Evolutionary conservation across 2,888 invertebrate species (phyloP).

Genomic region (Nezara viridula): DNA sequence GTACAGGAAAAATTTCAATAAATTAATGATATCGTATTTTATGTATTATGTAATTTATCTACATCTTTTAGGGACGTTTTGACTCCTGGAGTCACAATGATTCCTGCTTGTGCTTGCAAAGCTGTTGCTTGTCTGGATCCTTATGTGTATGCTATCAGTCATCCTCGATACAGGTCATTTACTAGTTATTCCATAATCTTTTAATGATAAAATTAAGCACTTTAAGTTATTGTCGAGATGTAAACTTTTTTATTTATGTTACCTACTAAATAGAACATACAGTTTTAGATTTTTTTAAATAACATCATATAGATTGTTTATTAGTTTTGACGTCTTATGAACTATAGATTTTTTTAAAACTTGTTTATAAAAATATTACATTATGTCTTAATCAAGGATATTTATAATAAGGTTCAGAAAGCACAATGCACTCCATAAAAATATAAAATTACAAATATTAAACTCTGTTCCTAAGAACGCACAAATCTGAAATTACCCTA

Average conservation of each 20-base stretch:
- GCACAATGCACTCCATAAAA: too few relatives aligned
- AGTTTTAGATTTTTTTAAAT: too few relatives aligned
- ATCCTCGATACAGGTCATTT: slow-evolving; percentile 84
- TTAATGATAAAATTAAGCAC: background rate
- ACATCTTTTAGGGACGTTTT: slow-evolving; percentile 68
- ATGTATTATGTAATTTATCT: background rate
- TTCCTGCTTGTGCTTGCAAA: slow-evolving; percentile 89
- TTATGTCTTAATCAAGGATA: too few relatives aligned
- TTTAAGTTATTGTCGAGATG: background rate
- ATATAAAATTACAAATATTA: too few relatives aligned
- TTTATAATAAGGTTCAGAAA: too few relatives aligned
- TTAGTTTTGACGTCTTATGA: too few relatives aligned
- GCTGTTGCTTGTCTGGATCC: slow-evolving; percentile 92
- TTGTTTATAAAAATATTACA: too few relatives aligned
- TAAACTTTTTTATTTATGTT: background rate
- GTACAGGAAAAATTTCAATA: slow-evolving; percentile 50
- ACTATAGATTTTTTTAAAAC: too few relatives aligned
- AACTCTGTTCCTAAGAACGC: too few relatives aligned
- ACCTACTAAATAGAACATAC: too few relatives aligned
- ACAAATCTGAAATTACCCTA: too few relatives aligned
- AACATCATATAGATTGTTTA: too few relatives aligned
- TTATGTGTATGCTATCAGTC: slow-evolving; percentile 91
- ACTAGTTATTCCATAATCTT: background rate
- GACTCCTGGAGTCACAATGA: slow-evolving; percentile 78
- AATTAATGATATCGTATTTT: background rate